A percentile compares a stretch with the other conserved stretches of the same genome.
Evolutionary conservation across 1,140 invertebrate genomes (phyloP).

Genomic region (Eciton burchellii): DNA sequence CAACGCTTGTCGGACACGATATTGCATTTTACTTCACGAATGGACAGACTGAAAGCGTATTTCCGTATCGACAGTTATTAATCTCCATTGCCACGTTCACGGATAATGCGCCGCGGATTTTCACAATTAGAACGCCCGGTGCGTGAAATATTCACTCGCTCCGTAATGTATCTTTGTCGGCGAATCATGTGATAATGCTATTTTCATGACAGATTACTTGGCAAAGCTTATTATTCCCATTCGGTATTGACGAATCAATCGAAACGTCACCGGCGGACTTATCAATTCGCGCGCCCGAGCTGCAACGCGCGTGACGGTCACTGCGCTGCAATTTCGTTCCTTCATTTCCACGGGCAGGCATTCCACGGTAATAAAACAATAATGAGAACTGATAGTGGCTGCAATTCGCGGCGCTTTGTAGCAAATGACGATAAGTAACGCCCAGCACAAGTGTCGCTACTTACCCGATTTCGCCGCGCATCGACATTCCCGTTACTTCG

Average conservation of each 20-base stretch:
- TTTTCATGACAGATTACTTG: slow-evolving; percentile 71
- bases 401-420: slow-evolving; percentile 35
- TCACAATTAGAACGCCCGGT: slow-evolving; percentile 53
- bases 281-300: slow-evolving; percentile 43
- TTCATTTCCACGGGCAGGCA: slow-evolving; percentile 42
- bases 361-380: slow-evolving; percentile 19
- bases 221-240: slow-evolving; percentile 70
- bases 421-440: slow-evolving; percentile 26
- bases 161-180: slow-evolving; percentile 23
- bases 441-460: too few relatives aligned
- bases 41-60: slow-evolving; percentile 48
- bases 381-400: slow-evolving; percentile 48
- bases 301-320: slow-evolving; percentile 42
- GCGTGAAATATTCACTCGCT: slow-evolving; percentile 50
- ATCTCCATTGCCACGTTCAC: slow-evolving; percentile 45
- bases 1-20: slow-evolving; percentile 34
- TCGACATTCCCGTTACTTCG: not conserved
- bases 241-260: slow-evolving; percentile 58
- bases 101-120: slow-evolving; percentile 57
- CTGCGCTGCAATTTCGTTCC: slow-evolving; percentile 38
- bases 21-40: slow-evolving; percentile 67
- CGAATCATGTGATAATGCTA: slow-evolving; percentile 62
- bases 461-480: not conserved
- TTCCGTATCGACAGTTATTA: slow-evolving; percentile 52
- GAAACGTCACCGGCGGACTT: slow-evolving; percentile 39